These are phyloP conservation scores for Hipposideros armiger DNA, from an alignment of 2,113 vertebrate genomes.

Conservation along the genomic window DNA sequence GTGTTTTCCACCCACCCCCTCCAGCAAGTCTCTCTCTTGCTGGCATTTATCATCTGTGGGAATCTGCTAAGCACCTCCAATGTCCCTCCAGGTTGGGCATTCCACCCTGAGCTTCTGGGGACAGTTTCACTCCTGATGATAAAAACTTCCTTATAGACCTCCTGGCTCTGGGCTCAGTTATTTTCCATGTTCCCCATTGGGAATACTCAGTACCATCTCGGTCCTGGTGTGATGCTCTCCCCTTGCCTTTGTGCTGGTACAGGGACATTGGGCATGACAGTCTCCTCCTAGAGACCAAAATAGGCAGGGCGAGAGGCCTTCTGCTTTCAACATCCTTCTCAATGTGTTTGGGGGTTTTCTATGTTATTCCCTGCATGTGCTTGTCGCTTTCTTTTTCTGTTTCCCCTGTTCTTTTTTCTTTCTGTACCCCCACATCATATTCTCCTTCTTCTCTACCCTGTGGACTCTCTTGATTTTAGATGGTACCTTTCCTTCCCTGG, in stretches of 20 bases:
- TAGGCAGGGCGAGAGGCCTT: not conserved
- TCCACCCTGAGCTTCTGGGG: not conserved
- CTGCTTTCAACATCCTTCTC: not conserved
- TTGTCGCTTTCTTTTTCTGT: not conserved
- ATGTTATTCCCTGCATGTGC: too few relatives aligned
- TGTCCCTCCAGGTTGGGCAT: not conserved
- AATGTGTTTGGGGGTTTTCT: not conserved
- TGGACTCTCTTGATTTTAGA: not conserved
- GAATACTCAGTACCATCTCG: not conserved
- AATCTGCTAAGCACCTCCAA: not conserved
- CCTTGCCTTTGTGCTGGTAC: too few relatives aligned
- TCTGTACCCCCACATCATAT: rapidly evolving
- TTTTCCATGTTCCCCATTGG: not conserved
- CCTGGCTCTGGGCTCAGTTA: not conserved
- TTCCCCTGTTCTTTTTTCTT: not conserved
- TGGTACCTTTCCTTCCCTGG: not conserved
- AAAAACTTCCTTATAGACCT: not conserved
- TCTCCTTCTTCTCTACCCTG: not conserved
- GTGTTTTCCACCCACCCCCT: not conserved
- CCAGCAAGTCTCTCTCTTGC: not conserved
- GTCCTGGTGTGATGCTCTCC: not conserved
- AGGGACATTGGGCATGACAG: rapidly evolving
- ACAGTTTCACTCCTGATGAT: not conserved
- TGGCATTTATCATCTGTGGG: not conserved
- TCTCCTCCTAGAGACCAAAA: not conserved